Evolutionary conservation across 2,888 invertebrate species (phyloP).

Genomic region (Megamerina dolium): DNA sequence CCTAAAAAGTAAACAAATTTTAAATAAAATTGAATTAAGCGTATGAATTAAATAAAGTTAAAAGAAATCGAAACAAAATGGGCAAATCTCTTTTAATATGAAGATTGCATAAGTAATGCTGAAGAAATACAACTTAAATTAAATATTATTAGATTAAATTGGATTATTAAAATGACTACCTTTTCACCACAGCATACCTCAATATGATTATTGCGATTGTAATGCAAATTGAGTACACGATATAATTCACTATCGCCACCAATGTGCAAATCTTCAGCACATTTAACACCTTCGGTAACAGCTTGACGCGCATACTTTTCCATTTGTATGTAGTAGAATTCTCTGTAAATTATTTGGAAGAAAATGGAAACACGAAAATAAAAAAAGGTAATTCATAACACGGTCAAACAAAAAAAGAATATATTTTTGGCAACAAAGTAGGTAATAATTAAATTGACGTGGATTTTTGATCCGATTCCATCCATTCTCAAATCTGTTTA

Average conservation of each 20-base stretch:
- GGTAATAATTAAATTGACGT: no score
- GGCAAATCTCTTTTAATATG: no score
- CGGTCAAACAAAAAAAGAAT: no score
- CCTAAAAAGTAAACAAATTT: conserved; percentile 55
- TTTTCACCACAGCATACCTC: conserved; percentile 39
- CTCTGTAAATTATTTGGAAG: conserved; percentile 82
- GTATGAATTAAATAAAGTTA: no score
- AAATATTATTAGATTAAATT: conserved; percentile 2
- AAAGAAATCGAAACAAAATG: no score
- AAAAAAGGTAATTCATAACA: no score
- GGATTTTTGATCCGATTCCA: no score
- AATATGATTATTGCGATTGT: conserved; percentile 80
- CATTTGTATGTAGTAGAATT: conserved; percentile 99
- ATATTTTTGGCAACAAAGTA: no score
- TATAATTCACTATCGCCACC: conserved; percentile 95
- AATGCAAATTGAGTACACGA: conserved; percentile 95
- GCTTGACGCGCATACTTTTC: conserved; percentile 99
- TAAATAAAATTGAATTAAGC: not conserved
- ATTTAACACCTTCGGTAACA: conserved; percentile 91
- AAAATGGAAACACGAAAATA: no score
- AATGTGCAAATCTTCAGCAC: conserved; percentile 88
- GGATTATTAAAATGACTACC: conserved; percentile 17
- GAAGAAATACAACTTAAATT: no score
- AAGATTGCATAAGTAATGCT: no score
- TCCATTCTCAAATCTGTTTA: no score